Conservation (phyloP, 2,113 vertebrate genomes). For the Ictalurus punctatus region DNA sequence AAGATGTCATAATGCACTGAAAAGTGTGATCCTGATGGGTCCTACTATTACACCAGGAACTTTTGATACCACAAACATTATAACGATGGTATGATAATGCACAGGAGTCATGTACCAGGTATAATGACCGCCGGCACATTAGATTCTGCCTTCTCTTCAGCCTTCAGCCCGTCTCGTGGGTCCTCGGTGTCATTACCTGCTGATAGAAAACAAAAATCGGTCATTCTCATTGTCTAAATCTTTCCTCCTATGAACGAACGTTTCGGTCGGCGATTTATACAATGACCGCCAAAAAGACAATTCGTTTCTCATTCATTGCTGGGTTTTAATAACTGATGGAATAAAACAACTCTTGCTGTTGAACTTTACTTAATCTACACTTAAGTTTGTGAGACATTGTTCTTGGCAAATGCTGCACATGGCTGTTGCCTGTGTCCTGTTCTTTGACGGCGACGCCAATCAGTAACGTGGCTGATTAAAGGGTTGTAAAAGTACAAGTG, state of each 20-base stretch:
- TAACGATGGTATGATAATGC: not conserved
- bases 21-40: not conserved
- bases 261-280: not conserved
- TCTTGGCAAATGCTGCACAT: not conserved
- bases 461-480: slow-evolving; percentile 21
- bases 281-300: not conserved
- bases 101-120: not conserved
- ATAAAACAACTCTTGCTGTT: not conserved
- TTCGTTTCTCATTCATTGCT: not conserved
- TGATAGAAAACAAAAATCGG: not conserved
- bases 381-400: not conserved
- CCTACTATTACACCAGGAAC: not conserved
- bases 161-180: not conserved
- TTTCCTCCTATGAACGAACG: not conserved
- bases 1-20: not conserved
- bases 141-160: not conserved
- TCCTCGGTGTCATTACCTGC: slow-evolving; percentile 14
- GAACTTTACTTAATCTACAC: not conserved
- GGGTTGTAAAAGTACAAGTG: not conserved
- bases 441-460: not conserved
- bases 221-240: not conserved
- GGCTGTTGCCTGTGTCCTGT: not conserved
- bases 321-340: not conserved
- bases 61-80: not conserved
- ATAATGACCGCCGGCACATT: not conserved